Conservation (phyloP, 2,888 invertebrate genomes). For the Drosophila maculinotata region DNA sequence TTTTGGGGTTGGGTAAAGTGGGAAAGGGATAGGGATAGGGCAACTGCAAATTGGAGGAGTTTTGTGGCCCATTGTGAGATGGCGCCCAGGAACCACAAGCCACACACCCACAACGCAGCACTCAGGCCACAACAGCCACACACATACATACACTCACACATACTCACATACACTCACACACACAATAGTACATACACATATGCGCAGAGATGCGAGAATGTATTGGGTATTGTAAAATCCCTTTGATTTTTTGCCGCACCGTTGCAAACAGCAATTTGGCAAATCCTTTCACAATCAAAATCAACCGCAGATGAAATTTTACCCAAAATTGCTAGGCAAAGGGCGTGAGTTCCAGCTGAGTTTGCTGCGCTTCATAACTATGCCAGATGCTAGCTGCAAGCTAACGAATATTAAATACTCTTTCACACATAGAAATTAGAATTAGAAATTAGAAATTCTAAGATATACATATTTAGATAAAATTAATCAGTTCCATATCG, state of each 20-base stretch:
- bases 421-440: not conserved
- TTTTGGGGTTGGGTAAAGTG: not conserved
- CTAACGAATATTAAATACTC: constrained; percentile 34
- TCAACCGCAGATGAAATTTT: constrained; percentile 83
- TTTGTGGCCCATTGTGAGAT: constrained; percentile 68
- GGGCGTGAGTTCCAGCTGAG: constrained; percentile 42
- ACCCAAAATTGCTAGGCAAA: constrained; percentile 66
- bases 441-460: too few species aligned
- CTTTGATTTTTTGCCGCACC: constrained; percentile 81
- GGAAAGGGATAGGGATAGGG: not conserved
- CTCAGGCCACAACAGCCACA: constrained; percentile 52
- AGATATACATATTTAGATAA: too few species aligned
- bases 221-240: constrained; percentile 79
- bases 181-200: constrained; percentile 6
- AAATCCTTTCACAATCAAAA: constrained; percentile 84
- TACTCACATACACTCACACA: constrained; percentile 11
- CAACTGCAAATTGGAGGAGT: constrained; percentile 49
- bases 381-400: constrained; percentile 12
- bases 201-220: constrained; percentile 41
- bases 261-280: constrained; percentile 83
- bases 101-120: constrained; percentile 56
- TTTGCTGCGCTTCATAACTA: constrained; percentile 38
- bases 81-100: constrained; percentile 65
- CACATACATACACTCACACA: constrained; percentile 26
- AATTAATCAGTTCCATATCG: too few species aligned